Evolutionary conservation across 2,113 vertebrate species (phyloP).

Genomic region (Aix galericulata): DNA sequence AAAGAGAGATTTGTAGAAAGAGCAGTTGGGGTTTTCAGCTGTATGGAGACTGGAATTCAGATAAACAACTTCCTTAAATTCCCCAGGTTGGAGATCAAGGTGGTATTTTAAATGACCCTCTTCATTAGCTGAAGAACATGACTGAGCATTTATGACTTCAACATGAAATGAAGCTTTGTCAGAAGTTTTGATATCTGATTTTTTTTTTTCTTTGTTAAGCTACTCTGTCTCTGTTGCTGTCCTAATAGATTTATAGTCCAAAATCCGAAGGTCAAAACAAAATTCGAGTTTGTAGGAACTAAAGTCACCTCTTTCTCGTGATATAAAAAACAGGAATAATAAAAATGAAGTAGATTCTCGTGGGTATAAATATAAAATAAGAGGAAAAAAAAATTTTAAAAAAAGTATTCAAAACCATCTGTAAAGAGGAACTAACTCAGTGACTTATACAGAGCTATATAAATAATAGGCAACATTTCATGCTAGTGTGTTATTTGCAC

Average conservation of each 20-base stretch:
- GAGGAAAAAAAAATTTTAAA: background rate
- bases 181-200: background rate
- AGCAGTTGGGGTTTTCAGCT: conserved; percentile 18
- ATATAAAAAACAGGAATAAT: background rate
- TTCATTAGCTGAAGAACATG: background rate
- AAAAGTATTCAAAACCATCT: background rate
- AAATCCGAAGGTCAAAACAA: background rate
- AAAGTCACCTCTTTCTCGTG: background rate
- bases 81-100: background rate
- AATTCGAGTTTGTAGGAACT: background rate
- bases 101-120: background rate
- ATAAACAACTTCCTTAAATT: conserved; percentile 1
- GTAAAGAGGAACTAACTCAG: background rate
- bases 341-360: background rate
- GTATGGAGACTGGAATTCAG: background rate
- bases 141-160: background rate
- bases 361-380: background rate
- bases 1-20: background rate
- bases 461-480: background rate
- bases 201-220: background rate
- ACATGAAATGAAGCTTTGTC: background rate
- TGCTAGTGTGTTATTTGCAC: background rate
- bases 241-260: background rate
- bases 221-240: background rate
- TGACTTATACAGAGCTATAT: background rate